Conservation (phyloP, 2,797 vertebrate genomes). For the Rachycentron canadum region DNA sequence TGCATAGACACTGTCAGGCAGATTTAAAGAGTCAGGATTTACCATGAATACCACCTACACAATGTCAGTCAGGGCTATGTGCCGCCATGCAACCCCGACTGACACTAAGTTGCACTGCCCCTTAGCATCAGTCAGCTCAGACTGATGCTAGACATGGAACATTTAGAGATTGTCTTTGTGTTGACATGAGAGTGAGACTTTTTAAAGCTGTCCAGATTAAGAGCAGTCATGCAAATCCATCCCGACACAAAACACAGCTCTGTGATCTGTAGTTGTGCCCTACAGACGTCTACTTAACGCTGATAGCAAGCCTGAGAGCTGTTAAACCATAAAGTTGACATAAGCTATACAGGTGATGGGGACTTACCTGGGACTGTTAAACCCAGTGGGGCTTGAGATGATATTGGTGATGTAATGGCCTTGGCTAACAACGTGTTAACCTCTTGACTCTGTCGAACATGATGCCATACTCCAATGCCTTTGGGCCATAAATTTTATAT, state of each 20-base stretch:
- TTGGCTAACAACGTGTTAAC: conserved; percentile 37
- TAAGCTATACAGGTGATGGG: conserved; percentile 17
- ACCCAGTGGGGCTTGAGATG: conserved; percentile 54
- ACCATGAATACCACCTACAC: conserved; percentile 15
- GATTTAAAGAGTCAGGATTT: conserved; percentile 58
- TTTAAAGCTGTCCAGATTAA: conserved; percentile 37
- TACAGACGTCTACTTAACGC: conserved; percentile 16
- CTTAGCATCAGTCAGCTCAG: conserved; percentile 28
- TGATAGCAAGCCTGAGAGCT: conserved; percentile 17
- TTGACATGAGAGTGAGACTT: conserved; percentile 27
- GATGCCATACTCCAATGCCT: conserved; percentile 2
- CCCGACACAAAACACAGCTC: conserved; percentile 40
- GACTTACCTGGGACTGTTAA: conserved; percentile 49
- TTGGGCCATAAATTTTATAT: not conserved
- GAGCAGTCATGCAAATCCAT: conserved; percentile 47
- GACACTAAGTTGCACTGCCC: conserved; percentile 36
- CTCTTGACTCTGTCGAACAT: conserved; percentile 8
- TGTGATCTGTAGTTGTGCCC: not conserved
- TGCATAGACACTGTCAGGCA: not conserved
- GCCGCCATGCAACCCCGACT: conserved; percentile 17
- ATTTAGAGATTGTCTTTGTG: conserved; percentile 33
- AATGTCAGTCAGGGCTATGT: conserved; percentile 41
- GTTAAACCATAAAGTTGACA: conserved; percentile 42
- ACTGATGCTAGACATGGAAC: conserved; percentile 37
- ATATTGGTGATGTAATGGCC: conserved; percentile 52